phyloP scores from a whole-genome alignment of 2,888 invertebrate species.

The Oscheius myriophilus region DNA sequence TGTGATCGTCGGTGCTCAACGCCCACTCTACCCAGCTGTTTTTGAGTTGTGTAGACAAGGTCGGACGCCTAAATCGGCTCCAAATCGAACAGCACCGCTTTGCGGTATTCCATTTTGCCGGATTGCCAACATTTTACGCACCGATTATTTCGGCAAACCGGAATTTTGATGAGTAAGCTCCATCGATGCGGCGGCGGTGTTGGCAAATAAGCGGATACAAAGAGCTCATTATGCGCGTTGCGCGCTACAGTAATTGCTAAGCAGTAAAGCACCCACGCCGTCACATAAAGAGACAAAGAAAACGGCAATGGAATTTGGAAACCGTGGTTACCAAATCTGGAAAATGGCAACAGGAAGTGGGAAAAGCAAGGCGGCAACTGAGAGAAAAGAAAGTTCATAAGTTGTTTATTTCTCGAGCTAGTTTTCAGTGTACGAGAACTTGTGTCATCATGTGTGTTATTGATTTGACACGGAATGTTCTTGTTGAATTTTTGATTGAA shows the following conservation, averaged over 20 bases:
- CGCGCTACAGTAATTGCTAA: constrained; percentile 24
- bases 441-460: too few species aligned
- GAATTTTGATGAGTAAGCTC: constrained; percentile 25
- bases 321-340: not conserved
- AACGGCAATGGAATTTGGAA: constrained; percentile 3
- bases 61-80: too few species aligned
- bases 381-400: not conserved
- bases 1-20: too few species aligned
- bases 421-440: too few species aligned
- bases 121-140: constrained; percentile 21
- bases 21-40: too few species aligned
- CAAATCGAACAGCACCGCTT: too few species aligned
- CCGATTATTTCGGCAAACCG: constrained; percentile 25
- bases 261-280: constrained; percentile 23
- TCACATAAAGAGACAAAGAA: constrained; percentile 6
- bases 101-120: constrained; percentile 26
- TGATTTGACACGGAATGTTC: too few species aligned
- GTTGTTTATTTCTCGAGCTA: too few species aligned
- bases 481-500: too few species aligned
- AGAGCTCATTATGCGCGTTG: constrained; percentile 30
- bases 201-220: constrained; percentile 30
- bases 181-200: constrained; percentile 1
- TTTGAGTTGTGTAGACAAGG: too few species aligned
- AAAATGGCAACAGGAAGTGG: not conserved
- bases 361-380: constrained; percentile 3